Evolutionary conservation across 2,797 vertebrate species (phyloP).

Genomic region (Amphiprion clarkii): DNA sequence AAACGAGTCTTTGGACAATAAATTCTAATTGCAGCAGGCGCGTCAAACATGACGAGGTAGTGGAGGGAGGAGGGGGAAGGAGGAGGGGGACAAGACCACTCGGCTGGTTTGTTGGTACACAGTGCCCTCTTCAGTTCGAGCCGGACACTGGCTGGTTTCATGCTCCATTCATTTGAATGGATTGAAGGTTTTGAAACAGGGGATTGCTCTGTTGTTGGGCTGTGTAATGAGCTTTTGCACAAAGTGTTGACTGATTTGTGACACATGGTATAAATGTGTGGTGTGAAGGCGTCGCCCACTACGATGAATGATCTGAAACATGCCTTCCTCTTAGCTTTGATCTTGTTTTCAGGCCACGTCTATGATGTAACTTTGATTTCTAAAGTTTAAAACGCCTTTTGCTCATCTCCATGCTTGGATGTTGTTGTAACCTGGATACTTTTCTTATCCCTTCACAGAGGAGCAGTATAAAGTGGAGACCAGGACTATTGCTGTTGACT

Average conservation of each 20-base stretch:
- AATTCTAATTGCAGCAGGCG: constrained; percentile 81
- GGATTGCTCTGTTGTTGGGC: constrained; percentile 12
- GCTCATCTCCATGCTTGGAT: not conserved
- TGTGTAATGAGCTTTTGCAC: constrained; percentile 13
- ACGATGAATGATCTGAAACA: not conserved
- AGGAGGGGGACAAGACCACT: not conserved
- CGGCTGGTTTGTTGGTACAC: constrained; percentile 65
- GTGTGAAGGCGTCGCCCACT: not conserved
- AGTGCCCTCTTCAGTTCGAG: constrained; percentile 70
- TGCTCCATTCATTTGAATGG: constrained; percentile 15
- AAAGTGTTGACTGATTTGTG: not conserved
- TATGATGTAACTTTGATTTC: not conserved
- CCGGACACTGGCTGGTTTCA: not conserved
- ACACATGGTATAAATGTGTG: not conserved
- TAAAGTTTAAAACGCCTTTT: not conserved
- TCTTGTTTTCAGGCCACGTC: not conserved
- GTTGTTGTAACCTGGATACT: not conserved
- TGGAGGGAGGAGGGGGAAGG: not conserved
- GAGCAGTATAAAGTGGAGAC: constrained; percentile 91
- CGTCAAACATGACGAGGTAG: constrained; percentile 66
- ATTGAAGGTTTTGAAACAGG: constrained; percentile 12
- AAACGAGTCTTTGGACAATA: constrained; percentile 81
- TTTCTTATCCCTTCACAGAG: constrained; percentile 71
- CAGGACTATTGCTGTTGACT: constrained; percentile 92
- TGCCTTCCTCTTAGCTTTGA: not conserved